Base-by-base conservation (phyloP, 1,140 invertebrate genomes). In the Drosophila simulans region DNA sequence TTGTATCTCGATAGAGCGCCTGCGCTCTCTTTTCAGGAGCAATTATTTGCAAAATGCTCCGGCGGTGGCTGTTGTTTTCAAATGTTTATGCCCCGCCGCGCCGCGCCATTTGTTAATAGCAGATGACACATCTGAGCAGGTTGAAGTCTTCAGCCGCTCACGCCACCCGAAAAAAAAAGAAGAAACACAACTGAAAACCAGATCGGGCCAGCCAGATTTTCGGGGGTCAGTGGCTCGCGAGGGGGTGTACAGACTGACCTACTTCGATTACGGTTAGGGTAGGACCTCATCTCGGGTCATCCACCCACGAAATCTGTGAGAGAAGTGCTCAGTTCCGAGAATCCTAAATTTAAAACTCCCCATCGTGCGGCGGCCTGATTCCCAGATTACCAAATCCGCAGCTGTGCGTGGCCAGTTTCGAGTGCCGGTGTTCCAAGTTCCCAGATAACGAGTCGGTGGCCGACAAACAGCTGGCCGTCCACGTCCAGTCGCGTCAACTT, bases 1-100 rank as follows among this genome's bases (percentile, higher is more conserved):
- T 54, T 78, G 63, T 82, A 71, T 82, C 69, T 75, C 27, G 4
- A 17, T 55, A 86, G 83, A 57, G 82, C 83, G 83, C 83, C 60
- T 78, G 82, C 83, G 82, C 76, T 77, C 75, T 79, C 43, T 71
- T 5, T 39, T 13, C 51, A 27, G 31, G 2, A 60, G 22, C 39
- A 22, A 27, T 39, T 13, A 34, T 62, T 64, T 60, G 55, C 56
- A 45, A 62, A 46, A 17, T 43, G 54, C 69, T 75, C 62, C 59
- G 52, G 49, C 31, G 15, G 12, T 27, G 42, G 17, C 48, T 27
- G 35, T 31, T 17, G 52, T 17, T 27, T 65, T 15, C 15, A 43
- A 68, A 65, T 52, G 60, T 52, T 68, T 53, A 43, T 65, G 11
- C 49, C 46, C 45, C 17, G 42, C 43, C 43, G n/a, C 17, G 42